Evolutionary conservation across 2,888 invertebrate species (phyloP).

Genomic region (Dolomedes plantarius): DNA sequence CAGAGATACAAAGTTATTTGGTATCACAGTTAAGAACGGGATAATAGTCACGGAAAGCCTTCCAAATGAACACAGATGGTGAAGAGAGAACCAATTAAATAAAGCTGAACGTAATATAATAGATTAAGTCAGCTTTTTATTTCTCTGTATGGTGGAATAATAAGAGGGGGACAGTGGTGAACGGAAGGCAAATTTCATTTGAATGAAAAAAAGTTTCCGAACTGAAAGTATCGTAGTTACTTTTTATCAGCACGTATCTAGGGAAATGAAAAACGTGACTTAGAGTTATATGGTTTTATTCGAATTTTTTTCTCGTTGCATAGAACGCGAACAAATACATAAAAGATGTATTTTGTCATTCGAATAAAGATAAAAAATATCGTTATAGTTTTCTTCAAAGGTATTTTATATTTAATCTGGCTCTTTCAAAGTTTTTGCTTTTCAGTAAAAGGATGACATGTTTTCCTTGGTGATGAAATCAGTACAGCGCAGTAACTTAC

Average conservation of each 20-base stretch:
- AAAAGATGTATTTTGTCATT: too few species aligned
- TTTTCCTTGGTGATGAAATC: too few species aligned
- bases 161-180: neutral
- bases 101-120: neutral
- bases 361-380: too few species aligned
- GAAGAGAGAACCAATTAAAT: neutral
- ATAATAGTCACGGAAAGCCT: neutral
- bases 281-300: too few species aligned
- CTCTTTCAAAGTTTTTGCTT: too few species aligned
- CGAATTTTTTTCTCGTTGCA: too few species aligned
- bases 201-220: neutral
- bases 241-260: neutral
- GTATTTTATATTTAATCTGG: too few species aligned
- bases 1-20: neutral
- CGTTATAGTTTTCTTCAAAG: too few species aligned
- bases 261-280: constrained; percentile 4
- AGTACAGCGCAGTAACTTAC: too few species aligned
- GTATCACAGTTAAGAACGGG: neutral
- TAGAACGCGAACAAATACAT: too few species aligned
- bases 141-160: neutral
- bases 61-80: neutral
- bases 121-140: neutral
- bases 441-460: too few species aligned
- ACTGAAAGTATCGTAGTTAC: neutral
- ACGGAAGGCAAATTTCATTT: neutral